These are phyloP conservation scores for Heterodera filipjevi DNA, from an alignment of 2,888 invertebrate genomes.

Conservation along the genomic window DNA sequence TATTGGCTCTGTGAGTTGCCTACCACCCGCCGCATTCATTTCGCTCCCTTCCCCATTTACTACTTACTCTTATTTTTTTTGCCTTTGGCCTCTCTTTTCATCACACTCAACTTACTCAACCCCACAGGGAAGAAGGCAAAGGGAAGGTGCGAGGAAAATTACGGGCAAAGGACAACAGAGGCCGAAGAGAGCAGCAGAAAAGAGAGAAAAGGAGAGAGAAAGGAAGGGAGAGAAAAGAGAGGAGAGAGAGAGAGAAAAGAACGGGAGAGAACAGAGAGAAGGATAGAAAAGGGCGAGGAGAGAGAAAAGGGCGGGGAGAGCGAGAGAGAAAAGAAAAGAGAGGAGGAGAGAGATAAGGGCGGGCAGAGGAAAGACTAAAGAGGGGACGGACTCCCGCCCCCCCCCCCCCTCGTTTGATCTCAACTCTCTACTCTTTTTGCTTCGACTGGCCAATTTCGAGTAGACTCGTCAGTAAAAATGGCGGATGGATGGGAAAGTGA, in stretches of 20 bases:
- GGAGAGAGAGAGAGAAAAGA: not conserved
- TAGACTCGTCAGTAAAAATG: constrained; percentile 16
- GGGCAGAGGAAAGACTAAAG: too few relatives aligned
- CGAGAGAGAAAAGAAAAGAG: too few relatives aligned
- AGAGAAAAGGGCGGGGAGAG: too few relatives aligned
- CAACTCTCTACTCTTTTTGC: not conserved
- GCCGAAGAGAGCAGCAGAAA: too few relatives aligned
- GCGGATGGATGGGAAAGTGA: constrained; percentile 11
- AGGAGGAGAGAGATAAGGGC: too few relatives aligned
- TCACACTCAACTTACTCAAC: not conserved
- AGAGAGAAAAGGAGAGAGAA: too few relatives aligned
- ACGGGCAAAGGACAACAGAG: too few relatives aligned
- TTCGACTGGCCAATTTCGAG: constrained; percentile 1
- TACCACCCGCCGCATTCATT: constrained; percentile 1
- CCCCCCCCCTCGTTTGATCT: not conserved
- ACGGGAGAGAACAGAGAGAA: not conserved
- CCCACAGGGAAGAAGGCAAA: not conserved
- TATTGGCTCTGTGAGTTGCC: constrained; percentile 6
- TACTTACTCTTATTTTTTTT: not conserved
- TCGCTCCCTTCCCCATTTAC: not conserved
- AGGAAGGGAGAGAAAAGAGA: not conserved
- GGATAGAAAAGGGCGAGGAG: not conserved
- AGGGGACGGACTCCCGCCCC: too few relatives aligned
- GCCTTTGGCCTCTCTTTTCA: not conserved
- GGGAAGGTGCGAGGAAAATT: not conserved